A percentile compares a stretch with the other conserved stretches of the same genome.
These are phyloP conservation scores for Gopherus evgoodei DNA, from an alignment of 2,113 vertebrate species.

Conservation along the genomic window DNA sequence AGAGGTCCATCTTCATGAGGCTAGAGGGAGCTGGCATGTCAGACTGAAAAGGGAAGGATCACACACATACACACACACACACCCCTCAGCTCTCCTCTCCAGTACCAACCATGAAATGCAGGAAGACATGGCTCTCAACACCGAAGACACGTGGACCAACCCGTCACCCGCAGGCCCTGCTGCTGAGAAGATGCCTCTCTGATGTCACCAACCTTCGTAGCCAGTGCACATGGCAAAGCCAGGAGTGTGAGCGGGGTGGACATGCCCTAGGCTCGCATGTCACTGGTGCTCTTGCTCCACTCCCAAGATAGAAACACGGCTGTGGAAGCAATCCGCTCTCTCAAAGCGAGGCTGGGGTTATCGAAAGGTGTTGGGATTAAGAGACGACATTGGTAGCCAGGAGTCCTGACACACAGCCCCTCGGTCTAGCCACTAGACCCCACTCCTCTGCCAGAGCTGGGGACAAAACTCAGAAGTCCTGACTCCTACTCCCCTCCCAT, in stretches of 20 bases:
- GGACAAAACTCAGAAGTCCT: not conserved
- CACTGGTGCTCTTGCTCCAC: not conserved
- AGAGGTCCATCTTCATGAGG: conserved; percentile 92
- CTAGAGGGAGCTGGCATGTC: conserved; percentile 58
- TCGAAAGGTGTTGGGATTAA: not conserved
- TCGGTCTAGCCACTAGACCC: not conserved
- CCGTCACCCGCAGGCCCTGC: not conserved
- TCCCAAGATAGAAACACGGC: not conserved
- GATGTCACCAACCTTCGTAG: not conserved
- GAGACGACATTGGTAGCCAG: not conserved
- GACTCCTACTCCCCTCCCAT: not conserved
- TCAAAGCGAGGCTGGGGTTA: not conserved
- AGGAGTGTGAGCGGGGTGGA: not conserved
- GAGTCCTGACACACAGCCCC: not conserved
- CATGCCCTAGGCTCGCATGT: not conserved
- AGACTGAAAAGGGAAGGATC: not conserved
- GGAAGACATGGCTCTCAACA: not conserved
- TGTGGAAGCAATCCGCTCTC: not conserved
- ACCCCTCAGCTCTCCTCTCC: not conserved
- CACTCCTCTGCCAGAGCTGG: not conserved
- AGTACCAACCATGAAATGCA: too few species aligned
- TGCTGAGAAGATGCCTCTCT: not conserved
- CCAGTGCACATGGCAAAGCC: not conserved
- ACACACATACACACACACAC: not conserved
- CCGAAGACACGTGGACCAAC: not conserved